phyloP scores from a whole-genome alignment of 2,113 vertebrate species.

The Sceloporus undulatus region DNA sequence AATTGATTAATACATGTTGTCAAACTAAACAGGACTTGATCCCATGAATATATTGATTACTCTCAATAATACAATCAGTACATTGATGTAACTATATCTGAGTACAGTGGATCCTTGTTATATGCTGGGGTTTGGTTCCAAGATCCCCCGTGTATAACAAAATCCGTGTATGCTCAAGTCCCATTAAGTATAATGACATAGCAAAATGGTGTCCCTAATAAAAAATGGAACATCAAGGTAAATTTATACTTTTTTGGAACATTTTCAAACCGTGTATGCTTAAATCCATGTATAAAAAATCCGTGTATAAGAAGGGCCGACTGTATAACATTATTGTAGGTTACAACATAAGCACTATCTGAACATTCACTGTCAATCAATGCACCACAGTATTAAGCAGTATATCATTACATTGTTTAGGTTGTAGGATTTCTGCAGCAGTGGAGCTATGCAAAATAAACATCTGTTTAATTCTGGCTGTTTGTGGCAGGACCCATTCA shows the following conservation, averaged over 20 bases:
- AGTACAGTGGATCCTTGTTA: no score
- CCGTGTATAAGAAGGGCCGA: no score
- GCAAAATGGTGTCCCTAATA: no score
- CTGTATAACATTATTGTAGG: no score
- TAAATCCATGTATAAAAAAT: no score
- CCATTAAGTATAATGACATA: no score
- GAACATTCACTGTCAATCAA: neutral
- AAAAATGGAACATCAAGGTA: no score
- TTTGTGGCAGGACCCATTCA: constrained; percentile 14
- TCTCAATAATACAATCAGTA: constrained; percentile 6
- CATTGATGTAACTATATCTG: neutral
- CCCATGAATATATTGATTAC: neutral
- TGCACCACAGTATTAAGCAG: neutral
- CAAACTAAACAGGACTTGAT: neutral
- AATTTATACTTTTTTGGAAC: no score
- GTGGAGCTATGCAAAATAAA: neutral
- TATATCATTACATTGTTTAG: neutral
- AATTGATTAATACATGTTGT: neutral
- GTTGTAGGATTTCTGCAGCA: neutral
- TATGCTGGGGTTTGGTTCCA: no score
- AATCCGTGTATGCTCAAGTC: no score
- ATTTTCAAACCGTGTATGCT: no score
- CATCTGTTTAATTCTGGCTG: neutral
- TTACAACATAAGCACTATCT: neutral
- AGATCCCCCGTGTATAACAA: no score